Conservation (phyloP, 2,888 invertebrate species). For the Mycogona germanica region DNA sequence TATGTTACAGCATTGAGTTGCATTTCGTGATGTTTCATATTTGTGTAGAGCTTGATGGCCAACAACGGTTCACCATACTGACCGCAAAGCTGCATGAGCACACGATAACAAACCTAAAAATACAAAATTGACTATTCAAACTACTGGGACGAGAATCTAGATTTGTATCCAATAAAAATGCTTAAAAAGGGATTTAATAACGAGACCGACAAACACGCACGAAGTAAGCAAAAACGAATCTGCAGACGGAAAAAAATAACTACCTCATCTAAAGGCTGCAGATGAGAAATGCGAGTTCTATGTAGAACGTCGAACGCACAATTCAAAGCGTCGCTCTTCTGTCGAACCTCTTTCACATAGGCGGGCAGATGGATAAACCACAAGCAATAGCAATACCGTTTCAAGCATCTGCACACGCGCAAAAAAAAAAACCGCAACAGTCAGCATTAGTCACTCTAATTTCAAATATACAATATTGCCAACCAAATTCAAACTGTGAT, state of each 20-base stretch:
- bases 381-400: conserved; percentile 49
- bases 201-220: background rate
- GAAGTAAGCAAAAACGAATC: background rate
- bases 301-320: conserved; percentile 76
- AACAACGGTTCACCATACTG: conserved; percentile 84
- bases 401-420: conserved; percentile 31
- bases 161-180: no score
- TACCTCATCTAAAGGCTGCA: conserved; percentile 80
- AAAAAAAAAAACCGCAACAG: conserved; percentile 23
- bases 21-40: conserved; percentile 49
- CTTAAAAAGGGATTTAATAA: background rate
- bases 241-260: conserved; percentile 17
- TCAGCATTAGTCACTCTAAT: conserved; percentile 6
- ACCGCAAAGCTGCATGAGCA: conserved; percentile 97
- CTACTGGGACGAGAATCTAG: no score
- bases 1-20: conserved; percentile 98
- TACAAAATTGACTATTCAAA: no score
- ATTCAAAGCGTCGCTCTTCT: conserved; percentile 63
- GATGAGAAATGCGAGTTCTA: conserved; percentile 68
- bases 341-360: conserved; percentile 50
- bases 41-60: conserved; percentile 60
- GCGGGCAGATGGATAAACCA: conserved; percentile 96
- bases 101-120: conserved; percentile 84
- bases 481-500: no score
- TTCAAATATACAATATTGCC: no score